Percentiles rank a stretch among this genome's conserved stretches.
Conservation (phyloP, 2,888 invertebrate genomes). For the Macrophya alboannulata region DNA sequence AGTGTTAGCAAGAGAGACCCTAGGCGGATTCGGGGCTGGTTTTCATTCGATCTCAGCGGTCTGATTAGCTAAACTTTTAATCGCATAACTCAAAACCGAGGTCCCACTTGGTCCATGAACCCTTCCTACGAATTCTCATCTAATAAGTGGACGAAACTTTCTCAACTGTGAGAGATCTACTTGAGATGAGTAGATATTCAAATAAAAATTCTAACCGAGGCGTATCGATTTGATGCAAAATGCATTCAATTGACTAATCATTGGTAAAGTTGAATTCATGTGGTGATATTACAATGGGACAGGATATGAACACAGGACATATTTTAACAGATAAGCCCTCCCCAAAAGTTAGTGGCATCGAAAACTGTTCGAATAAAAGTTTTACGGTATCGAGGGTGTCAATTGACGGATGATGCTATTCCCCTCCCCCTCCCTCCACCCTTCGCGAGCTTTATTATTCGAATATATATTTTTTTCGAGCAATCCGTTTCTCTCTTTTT, state of each 20-base stretch:
- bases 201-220: too few species aligned
- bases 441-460: neutral
- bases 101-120: neutral
- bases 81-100: conserved; percentile 17
- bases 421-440: neutral
- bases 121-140: neutral
- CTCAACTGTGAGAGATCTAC: neutral
- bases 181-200: too few species aligned
- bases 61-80: neutral
- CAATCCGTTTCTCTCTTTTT: neutral
- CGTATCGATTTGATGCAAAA: neutral
- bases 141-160: neutral
- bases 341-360: neutral
- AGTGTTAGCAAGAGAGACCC: neutral
- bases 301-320: neutral
- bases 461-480: conserved; percentile 3
- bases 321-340: neutral
- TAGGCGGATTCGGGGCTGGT: neutral
- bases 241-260: neutral
- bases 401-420: neutral
- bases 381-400: neutral
- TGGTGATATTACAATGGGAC: neutral
- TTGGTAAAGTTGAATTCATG: neutral
- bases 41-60: neutral
- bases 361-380: conserved; percentile 32